A percentile compares a stretch with the other conserved stretches of the same genome.
Evolutionary conservation across 64 coral and sea anemone species (phyloP).

Genomic region (Dendrophyllia cribrosa): DNA sequence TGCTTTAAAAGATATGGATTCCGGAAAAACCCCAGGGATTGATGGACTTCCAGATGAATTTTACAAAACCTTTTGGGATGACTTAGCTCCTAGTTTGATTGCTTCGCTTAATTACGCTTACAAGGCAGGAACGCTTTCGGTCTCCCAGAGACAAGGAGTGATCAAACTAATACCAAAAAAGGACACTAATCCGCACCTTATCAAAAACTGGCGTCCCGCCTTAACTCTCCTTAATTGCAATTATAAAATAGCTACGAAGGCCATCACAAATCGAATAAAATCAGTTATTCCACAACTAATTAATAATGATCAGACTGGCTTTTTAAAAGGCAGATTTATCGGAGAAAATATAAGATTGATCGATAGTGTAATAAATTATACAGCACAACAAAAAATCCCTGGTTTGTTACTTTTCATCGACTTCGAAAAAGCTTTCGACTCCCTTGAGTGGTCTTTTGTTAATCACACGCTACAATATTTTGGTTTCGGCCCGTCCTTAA

Average conservation of each 20-base stretch:
- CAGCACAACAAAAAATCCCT: not conserved
- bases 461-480: slow-evolving; percentile 2
- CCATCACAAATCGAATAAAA: not conserved
- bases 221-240: too few species aligned
- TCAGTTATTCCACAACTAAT: not conserved
- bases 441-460: slow-evolving; percentile 56
- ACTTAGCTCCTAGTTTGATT: not conserved
- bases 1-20: not conserved
- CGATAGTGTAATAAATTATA: not conserved
- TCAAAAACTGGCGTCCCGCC: too few species aligned
- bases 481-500: slow-evolving; percentile 45
- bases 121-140: not conserved
- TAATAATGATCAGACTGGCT: not conserved
- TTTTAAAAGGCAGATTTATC: not conserved
- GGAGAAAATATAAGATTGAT: not conserved
- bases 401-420: not conserved
- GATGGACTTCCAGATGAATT: not conserved
- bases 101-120: not conserved
- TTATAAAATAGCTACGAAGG: too few species aligned
- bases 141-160: not conserved
- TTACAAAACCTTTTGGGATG: not conserved
- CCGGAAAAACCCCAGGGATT: not conserved
- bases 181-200: not conserved
- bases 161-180: not conserved
- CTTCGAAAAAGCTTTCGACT: not conserved